These are phyloP conservation scores for Drosophila pandora DNA, from an alignment of 1,140 invertebrate genomes.

Conservation along the genomic window DNA sequence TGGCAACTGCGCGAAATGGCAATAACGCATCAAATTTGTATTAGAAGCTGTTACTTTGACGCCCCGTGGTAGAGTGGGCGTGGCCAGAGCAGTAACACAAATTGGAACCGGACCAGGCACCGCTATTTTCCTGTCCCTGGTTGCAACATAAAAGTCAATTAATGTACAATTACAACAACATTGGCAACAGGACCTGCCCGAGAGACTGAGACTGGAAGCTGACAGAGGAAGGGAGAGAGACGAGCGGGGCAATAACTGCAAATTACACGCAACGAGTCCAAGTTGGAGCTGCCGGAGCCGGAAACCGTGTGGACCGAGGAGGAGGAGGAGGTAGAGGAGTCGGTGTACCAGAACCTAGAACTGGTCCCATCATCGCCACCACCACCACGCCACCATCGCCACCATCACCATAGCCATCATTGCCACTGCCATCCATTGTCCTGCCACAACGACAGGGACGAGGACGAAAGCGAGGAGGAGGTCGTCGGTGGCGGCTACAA, in stretches of 20 bases:
- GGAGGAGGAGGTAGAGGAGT: constrained; percentile 32
- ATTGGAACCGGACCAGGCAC: constrained; percentile 37
- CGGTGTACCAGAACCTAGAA: constrained; percentile 38
- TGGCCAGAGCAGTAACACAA: constrained; percentile 16
- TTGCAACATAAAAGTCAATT: constrained; percentile 78
- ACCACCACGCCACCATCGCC: constrained; percentile 9
- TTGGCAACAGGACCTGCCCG: constrained; percentile 28
- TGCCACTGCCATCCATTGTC: constrained; percentile 42
- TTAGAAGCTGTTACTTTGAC: constrained; percentile 59
- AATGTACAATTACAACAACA: constrained; percentile 78
- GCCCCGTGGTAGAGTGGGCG: constrained; percentile 10
- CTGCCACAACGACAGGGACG: constrained; percentile 17
- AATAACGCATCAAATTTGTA: constrained; percentile 72
- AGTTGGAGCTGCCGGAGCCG: constrained; percentile 46
- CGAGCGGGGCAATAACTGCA: constrained; percentile 57
- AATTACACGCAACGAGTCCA: constrained; percentile 74
- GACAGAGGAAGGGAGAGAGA: neutral
- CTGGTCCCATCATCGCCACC: constrained; percentile 42
- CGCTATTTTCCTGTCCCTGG: constrained; percentile 22
- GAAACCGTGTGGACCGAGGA: constrained; percentile 47
- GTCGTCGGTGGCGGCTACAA: constrained; percentile 47
- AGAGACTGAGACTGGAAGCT: constrained; percentile 3
- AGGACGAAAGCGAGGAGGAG: neutral
- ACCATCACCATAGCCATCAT: constrained; percentile 31
- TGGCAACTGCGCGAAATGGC: constrained; percentile 37